Evolutionary conservation across 2,113 vertebrate species (phyloP), one percentile per base, ranked within the genome.

Genomic region (Spea multiplicata): DNA sequence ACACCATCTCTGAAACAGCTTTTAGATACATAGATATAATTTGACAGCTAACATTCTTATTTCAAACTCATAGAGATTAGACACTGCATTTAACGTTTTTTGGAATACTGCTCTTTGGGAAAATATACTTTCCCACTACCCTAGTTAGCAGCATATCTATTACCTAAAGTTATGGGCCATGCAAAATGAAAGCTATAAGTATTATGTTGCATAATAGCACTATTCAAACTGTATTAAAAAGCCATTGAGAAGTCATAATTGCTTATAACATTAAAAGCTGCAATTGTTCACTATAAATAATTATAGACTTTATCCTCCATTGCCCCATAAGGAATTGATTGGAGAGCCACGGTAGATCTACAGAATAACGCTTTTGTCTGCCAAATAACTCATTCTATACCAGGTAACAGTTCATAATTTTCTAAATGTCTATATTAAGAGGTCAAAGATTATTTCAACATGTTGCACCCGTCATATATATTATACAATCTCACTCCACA

Each of bases 151-250:
- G 14, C 67, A 50, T 46, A 52, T 76, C 74, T 76, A 76, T 76
- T 76, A 68, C 53, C 53, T 52, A 76, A 76, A 57, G 74, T 76
- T 76, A 76, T 68, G 74, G 65, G 3, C 65, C 74, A 76, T 76
- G 74, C 65, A 76, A 68, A 76, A 76, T 76, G 49, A 76, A 76
- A 76, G 74, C 74, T 44, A 76, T 76, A 68, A 76, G 65, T 66
- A 68, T 76, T 50, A 76, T 76, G 50, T 59, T 76, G 65, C 30
- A 68, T 76, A 68, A 68, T 52, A 68, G 65, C 74, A 48, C 52
- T 44, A 57, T 44, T 67, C 30, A 57, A 68, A 17, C 48, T 50
- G 46, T 76, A 76, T 68, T 76, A 76, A 76, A 74, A 76, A 76
- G 30, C 52, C 44, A 76, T 57, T 59, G 74, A 76, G 74, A 57